phyloP scores from a whole-genome alignment of 2,797 vertebrate genomes.

The Poeciliopsis paucimaculata region DNA sequence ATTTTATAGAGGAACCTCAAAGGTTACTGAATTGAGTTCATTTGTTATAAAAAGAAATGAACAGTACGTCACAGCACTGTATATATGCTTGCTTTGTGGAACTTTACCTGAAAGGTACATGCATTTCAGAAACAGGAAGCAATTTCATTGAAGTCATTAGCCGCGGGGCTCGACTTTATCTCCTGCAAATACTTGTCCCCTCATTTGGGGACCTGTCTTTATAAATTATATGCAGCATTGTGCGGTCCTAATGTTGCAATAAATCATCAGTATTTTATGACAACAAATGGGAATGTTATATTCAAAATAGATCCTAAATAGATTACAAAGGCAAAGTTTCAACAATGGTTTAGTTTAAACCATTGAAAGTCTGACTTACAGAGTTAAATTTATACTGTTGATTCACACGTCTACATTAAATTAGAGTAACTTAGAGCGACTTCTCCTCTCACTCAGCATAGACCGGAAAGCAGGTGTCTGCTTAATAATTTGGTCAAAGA shows the following conservation, averaged over 20 bases:
- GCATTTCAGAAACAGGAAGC: constrained; percentile 60
- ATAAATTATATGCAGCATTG: constrained; percentile 55
- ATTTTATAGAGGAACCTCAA: background rate
- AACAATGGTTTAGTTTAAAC: constrained; percentile 30
- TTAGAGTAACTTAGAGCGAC: constrained; percentile 81
- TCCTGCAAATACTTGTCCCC: constrained; percentile 65
- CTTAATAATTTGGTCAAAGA: constrained; percentile 99
- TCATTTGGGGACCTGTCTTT: constrained; percentile 56
- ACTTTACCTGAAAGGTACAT: constrained; percentile 56
- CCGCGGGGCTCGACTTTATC: constrained; percentile 66
- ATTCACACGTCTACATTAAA: constrained; percentile 88
- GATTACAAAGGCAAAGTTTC: constrained; percentile 31
- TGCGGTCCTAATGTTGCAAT: constrained; percentile 50
- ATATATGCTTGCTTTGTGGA: constrained; percentile 45
- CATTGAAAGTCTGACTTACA: constrained; percentile 51
- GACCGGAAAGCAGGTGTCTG: constrained; percentile 96
- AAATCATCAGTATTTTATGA: constrained; percentile 48
- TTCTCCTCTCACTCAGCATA: constrained; percentile 68
- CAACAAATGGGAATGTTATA: constrained; percentile 31
- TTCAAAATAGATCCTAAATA: constrained; percentile 44
- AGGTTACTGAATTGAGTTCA: constrained; percentile 15
- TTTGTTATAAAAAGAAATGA: constrained; percentile 46
- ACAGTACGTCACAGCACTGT: constrained; percentile 36
- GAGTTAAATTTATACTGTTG: constrained; percentile 80
- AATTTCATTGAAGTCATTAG: constrained; percentile 52